Conservation (phyloP, 2,113 vertebrate genomes). For the Bambusicola thoracicus region DNA sequence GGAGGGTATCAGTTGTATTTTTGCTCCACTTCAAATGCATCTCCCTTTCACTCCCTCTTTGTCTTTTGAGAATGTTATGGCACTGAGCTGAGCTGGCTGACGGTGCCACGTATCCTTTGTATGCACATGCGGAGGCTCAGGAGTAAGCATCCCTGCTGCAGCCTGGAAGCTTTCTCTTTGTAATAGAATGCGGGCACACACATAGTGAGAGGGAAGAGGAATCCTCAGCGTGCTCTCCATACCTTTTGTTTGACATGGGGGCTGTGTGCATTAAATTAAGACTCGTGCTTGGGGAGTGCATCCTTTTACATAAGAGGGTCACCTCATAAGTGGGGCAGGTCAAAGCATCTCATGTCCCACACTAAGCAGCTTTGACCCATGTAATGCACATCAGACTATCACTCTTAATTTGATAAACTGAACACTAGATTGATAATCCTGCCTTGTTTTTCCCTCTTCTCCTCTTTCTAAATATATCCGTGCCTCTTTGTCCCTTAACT, state of each 20-base stretch:
- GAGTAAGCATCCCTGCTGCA: constrained; percentile 6
- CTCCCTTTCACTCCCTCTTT: constrained; percentile 27
- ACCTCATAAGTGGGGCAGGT: constrained; percentile 9
- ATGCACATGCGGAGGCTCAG: neutral
- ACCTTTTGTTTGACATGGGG: neutral
- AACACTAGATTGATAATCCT: constrained; percentile 52
- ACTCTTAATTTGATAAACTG: constrained; percentile 63
- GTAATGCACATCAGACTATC: constrained; percentile 21
- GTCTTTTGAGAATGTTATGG: constrained; percentile 61
- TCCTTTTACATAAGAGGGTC: constrained; percentile 52
- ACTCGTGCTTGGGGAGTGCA: neutral
- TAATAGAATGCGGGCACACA: neutral
- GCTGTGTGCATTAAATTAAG: constrained; percentile 56
- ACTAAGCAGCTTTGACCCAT: constrained; percentile 47
- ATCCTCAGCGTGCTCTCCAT: neutral
- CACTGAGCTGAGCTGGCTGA: constrained; percentile 15
- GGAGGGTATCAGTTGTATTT: constrained; percentile 5
- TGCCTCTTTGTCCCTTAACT: constrained; percentile 39
- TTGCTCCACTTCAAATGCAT: constrained; percentile 12
- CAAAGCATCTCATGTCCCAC: constrained; percentile 22
- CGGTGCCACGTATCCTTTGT: constrained; percentile 16
- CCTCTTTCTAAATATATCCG: constrained; percentile 60
- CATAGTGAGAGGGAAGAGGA: neutral
- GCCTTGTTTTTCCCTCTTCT: neutral
- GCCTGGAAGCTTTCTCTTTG: constrained; percentile 11